Conservation (phyloP, 2,797 vertebrate species). For the Eulemur albifrons region DNA sequence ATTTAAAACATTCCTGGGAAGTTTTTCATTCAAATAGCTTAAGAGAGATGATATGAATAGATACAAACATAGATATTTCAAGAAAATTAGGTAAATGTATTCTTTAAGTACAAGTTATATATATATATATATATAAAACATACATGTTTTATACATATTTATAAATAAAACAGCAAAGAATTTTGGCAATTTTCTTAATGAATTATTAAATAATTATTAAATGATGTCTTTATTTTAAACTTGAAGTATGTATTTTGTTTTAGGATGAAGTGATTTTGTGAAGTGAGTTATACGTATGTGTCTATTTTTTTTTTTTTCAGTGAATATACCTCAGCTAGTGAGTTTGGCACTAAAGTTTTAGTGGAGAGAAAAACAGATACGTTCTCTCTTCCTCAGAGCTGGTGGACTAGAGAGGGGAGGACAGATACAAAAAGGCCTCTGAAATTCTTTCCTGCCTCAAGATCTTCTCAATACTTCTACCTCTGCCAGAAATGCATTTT, state of each 20-base stretch:
- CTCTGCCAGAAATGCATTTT: background rate
- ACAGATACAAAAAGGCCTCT: background rate
- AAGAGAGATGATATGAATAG: background rate
- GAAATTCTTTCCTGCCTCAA: background rate
- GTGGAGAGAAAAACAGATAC: background rate
- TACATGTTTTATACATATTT: background rate
- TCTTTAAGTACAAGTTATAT: background rate
- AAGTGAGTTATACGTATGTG: background rate
- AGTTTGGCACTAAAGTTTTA: background rate
- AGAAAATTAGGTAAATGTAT: background rate
- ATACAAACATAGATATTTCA: background rate
- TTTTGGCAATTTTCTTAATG: background rate
- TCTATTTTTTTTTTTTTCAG: background rate
- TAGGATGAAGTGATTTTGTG: background rate
- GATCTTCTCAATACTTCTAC: background rate
- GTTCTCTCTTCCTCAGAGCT: background rate
- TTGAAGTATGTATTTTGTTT: background rate
- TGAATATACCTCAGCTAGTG: background rate
- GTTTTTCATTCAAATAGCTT: conserved; percentile 30
- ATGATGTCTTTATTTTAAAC: background rate
- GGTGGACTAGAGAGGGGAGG: accelerated
- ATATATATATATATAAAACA: background rate
- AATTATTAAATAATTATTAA: background rate
- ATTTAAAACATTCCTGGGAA: conserved; percentile 35
- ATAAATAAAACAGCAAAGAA: background rate